Evolutionary conservation across 2,113 vertebrate species (phyloP).

Genomic region (Lophius piscatorius): DNA sequence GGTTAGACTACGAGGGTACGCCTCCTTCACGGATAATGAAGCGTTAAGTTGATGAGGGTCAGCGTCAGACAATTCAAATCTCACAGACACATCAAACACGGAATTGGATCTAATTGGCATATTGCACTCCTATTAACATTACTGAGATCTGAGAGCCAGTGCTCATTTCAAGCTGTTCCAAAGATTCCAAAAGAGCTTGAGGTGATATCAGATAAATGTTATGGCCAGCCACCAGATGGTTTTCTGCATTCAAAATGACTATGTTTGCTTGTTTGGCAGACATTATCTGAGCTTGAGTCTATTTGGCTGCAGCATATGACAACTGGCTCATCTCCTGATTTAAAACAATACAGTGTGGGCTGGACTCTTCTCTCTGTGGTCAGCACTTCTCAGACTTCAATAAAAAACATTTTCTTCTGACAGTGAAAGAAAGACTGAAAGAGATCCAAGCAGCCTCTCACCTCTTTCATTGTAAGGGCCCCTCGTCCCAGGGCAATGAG

Average conservation of each 20-base stretch:
- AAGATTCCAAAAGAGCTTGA: constrained; percentile 42
- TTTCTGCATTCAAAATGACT: constrained; percentile 42
- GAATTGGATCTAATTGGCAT: constrained; percentile 58
- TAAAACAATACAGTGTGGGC: constrained; percentile 63
- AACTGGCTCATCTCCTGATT: constrained; percentile 67
- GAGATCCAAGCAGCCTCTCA: constrained; percentile 72
- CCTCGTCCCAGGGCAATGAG: constrained; percentile 66
- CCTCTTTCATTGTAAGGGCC: constrained; percentile 72
- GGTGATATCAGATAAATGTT: constrained; percentile 54
- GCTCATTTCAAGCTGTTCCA: constrained; percentile 50
- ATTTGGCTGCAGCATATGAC: constrained; percentile 67
- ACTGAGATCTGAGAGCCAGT: constrained; percentile 31
- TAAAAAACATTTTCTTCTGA: constrained; percentile 71
- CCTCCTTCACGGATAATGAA: too few species aligned
- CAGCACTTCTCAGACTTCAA: constrained; percentile 78
- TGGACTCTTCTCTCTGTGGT: constrained; percentile 70
- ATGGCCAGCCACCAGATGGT: constrained; percentile 59
- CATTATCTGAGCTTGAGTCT: constrained; percentile 49
- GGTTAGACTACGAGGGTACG: too few species aligned
- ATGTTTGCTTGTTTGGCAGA: constrained; percentile 67
- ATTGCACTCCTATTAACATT: constrained; percentile 44
- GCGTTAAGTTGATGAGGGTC: constrained; percentile 43
- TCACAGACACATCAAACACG: constrained; percentile 49
- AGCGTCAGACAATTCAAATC: constrained; percentile 38
- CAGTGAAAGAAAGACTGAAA: constrained; percentile 59